phyloP scores from a whole-genome alignment of 2,113 vertebrate genomes.

The Tretioscincus oriximinensis region DNA sequence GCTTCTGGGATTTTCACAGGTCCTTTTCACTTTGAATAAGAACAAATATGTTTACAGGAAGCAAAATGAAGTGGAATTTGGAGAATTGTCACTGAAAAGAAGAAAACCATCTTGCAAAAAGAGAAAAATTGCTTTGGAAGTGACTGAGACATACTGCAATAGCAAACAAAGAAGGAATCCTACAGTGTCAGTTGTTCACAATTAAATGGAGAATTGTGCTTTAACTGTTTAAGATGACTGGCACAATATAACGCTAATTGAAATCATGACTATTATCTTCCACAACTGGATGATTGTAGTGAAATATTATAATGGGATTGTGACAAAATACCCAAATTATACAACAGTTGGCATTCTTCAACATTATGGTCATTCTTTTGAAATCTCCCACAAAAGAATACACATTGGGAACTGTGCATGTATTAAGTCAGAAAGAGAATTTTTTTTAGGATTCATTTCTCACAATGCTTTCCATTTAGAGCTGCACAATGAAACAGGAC shows the following conservation, averaged over 20 bases:
- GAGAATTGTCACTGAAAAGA: conserved; percentile 8
- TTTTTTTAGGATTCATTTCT: too few species aligned
- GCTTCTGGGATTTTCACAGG: neutral
- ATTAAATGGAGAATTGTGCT: conserved; percentile 32
- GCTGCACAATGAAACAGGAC: too few species aligned
- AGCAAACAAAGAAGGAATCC: conserved; percentile 29
- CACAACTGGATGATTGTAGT: conserved; percentile 22
- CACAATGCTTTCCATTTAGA: neutral
- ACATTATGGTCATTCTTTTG: conserved; percentile 22
- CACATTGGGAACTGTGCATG: conserved; percentile 27
- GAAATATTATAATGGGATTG: conserved; percentile 33
- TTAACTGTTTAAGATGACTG: conserved; percentile 38
- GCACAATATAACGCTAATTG: conserved; percentile 24
- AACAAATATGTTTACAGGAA: conserved; percentile 10
- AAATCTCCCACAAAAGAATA: neutral
- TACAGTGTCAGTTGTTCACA: neutral
- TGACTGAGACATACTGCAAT: neutral
- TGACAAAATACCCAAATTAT: conserved; percentile 26
- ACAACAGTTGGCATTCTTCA: conserved; percentile 17
- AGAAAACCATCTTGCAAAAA: conserved; percentile 5
- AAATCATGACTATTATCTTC: conserved; percentile 38
- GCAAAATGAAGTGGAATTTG: conserved; percentile 22
- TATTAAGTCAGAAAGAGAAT: neutral
- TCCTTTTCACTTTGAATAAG: conserved; percentile 4
- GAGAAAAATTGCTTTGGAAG: conserved; percentile 27